Percentiles rank a stretch among this genome's conserved stretches.
Conservation (phyloP, 2,113 vertebrate species). For the Lonchura striata region DNA sequence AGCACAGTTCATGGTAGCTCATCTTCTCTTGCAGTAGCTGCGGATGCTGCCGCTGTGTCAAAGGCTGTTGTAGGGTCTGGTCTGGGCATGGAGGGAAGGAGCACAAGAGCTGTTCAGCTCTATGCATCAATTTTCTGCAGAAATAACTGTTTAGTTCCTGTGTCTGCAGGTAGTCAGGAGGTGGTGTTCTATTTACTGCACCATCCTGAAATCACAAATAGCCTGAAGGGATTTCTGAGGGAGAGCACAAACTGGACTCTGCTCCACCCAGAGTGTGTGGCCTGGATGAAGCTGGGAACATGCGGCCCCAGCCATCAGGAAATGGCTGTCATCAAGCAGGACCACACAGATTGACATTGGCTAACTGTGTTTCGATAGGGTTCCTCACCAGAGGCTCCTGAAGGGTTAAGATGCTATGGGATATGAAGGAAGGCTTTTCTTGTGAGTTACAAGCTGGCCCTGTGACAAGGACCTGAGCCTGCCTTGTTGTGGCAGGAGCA, state of each 20-base stretch:
- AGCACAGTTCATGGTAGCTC: background rate
- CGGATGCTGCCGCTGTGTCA: background rate
- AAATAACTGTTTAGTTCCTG: background rate
- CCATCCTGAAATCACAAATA: background rate
- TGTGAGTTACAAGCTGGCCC: background rate
- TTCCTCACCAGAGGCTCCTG: background rate
- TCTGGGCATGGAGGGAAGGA: background rate
- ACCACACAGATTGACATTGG: fast-evolving
- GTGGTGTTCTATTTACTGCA: background rate
- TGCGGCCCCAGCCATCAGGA: background rate
- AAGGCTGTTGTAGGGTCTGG: background rate
- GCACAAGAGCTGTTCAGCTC: background rate
- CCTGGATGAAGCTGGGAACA: background rate
- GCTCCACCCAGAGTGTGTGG: background rate
- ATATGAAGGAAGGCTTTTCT: background rate
- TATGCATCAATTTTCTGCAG: background rate
- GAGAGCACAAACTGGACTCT: background rate
- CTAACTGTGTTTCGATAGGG: background rate
- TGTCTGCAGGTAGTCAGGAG: background rate
- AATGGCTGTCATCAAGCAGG: background rate
- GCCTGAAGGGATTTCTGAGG: background rate
- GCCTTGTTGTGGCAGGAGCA: background rate
- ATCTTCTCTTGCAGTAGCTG: background rate
- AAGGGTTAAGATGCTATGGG: background rate
- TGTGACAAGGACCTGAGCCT: background rate